These are phyloP conservation scores for Amphiprion percula DNA, from an alignment of 2,113 vertebrate genomes.

Conservation along the genomic window DNA sequence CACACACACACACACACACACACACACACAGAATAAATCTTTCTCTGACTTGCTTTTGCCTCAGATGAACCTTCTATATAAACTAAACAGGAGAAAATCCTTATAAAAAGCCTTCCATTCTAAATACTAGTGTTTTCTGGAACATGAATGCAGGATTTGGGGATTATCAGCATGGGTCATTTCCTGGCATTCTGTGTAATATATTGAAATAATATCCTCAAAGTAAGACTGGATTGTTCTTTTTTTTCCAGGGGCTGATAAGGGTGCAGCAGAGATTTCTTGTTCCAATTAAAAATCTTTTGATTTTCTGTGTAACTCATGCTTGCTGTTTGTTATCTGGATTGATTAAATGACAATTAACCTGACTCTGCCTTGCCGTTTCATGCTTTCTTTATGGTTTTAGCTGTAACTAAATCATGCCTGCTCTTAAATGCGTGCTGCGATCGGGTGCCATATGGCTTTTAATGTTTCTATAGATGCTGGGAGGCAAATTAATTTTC, in stretches of 20 bases:
- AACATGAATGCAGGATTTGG: not conserved
- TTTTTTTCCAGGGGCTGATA: too few species aligned
- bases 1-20: not conserved
- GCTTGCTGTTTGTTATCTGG: not conserved
- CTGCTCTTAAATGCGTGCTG: not conserved
- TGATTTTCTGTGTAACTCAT: not conserved
- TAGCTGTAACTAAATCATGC: not conserved
- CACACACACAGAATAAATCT: not conserved
- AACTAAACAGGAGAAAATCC: not conserved
- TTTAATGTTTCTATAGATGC: not conserved
- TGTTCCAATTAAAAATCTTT: not conserved
- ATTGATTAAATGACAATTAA: conserved; percentile 28
- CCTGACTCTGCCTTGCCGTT: not conserved
- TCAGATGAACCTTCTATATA: not conserved
- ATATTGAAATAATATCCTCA: too few species aligned
- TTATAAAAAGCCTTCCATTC: not conserved
- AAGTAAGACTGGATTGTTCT: too few species aligned
- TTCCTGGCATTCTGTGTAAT: too few species aligned
- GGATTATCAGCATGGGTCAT: too few species aligned
- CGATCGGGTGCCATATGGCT: not conserved
- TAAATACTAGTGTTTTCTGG: not conserved
- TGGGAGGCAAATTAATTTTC: not conserved
- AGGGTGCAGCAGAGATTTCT: too few species aligned
- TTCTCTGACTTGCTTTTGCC: too few species aligned
- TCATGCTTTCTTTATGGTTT: not conserved